Evolutionary conservation across 2,797 vertebrate species (phyloP), one percentile per base, ranked within the genome.

Genomic region (Anas georgica): DNA sequence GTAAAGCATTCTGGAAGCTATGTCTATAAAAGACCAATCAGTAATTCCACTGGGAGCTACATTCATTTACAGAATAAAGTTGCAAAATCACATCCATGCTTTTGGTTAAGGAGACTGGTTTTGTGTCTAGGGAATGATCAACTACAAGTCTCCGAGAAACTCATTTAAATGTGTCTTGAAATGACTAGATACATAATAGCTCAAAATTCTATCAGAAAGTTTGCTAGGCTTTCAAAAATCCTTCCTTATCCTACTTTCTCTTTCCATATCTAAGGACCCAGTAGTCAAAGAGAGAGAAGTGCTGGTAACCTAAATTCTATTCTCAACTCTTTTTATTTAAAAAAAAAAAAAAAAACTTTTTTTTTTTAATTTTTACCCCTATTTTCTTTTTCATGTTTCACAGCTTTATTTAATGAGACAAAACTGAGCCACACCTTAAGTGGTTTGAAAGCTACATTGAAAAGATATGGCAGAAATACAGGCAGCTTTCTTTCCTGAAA

Each of bases 61-160:
- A 81, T 4, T 22, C 22, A 52, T 92, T 72, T 94, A 69, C 50
- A 35, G 83, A 89, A 87, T 52, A 39, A 76, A 72, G 29, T 54
- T 69, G 15, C 59, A 81, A 85, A 86, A 90, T 69, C 48, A 43
- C 4, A 56, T 48, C 50, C 35, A 45, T 70, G 33, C 2, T 75
- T 89, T 83, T 73, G 26, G 37, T 77, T 92, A 48, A 86, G 68
- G 58, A 21, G n/a, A 75, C 4, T 18, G 60, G 3, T 15, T 81
- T 75, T 91, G 4, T 78, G 29, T 72, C n/a, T 63, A 74, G 35
- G 26, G 37, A 88, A 52, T 69, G 54, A 55, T 58, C 35, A 73
- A 11, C 18, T 69, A 64, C 66, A 75, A 83, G 75, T 81, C 29
- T 41, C 50, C 28, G 14, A 89, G n/a, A 91, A 73, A 88, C 4